Evolutionary conservation across 2,797 vertebrate genomes (phyloP).

Genomic region (Kryptolebias ocellatus): DNA sequence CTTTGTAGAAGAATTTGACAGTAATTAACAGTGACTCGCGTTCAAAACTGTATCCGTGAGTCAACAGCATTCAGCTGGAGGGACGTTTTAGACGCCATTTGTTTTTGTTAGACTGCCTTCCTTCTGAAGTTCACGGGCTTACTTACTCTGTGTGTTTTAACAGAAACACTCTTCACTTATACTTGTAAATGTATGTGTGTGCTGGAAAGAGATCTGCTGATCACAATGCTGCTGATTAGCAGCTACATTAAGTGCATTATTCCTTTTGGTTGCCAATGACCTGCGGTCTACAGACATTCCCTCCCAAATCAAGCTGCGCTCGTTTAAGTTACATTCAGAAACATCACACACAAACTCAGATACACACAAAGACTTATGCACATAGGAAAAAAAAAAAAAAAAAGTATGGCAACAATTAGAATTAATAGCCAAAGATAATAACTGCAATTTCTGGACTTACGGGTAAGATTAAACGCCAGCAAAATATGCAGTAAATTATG

Average conservation of each 20-base stretch:
- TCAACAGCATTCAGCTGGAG: conserved; percentile 19
- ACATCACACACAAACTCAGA: conserved; percentile 15
- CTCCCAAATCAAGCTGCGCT: conserved; percentile 49
- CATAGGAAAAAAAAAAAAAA: background rate
- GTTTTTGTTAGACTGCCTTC: no score
- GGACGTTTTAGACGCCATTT: no score
- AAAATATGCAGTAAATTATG: conserved; percentile 64
- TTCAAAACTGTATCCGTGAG: background rate
- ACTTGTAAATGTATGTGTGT: conserved; percentile 20
- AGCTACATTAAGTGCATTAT: conserved; percentile 59
- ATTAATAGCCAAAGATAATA: conserved; percentile 68
- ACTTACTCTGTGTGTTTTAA: background rate
- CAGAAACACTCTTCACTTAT: conserved; percentile 13
- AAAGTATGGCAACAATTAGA: conserved; percentile 69
- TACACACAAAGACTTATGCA: background rate
- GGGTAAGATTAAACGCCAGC: conserved; percentile 62
- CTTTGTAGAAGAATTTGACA: conserved; percentile 23
- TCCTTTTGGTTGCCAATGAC: conserved; percentile 36
- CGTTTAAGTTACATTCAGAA: conserved; percentile 47
- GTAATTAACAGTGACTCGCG: conserved; percentile 31
- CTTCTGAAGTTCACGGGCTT: background rate
- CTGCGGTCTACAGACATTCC: conserved; percentile 63
- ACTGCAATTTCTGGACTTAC: conserved; percentile 61
- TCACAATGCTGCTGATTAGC: conserved; percentile 52
- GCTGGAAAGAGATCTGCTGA: conserved; percentile 25